A percentile compares a stretch with the other conserved stretches of the same genome.
phyloP scores from a whole-genome alignment of 1,140 invertebrate species.

The Ctenoplectra terminalis region DNA sequence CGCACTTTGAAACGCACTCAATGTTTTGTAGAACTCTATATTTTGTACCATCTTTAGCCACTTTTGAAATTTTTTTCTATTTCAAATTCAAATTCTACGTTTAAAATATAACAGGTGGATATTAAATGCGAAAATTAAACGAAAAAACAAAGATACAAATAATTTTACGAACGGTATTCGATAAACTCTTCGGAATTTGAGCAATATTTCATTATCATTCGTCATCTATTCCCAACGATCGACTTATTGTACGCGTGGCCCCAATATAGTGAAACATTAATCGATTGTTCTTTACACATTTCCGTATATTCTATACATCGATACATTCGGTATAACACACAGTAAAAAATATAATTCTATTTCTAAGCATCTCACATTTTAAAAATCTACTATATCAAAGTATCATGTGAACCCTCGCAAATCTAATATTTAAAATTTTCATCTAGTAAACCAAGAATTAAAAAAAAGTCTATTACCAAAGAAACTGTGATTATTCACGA shows the following conservation, averaged over 20 bases:
- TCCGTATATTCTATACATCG: no score
- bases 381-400: no score
- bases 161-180: conserved; percentile 27
- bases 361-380: no score
- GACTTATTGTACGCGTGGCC: neutral
- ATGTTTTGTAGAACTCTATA: neutral
- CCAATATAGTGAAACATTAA: neutral
- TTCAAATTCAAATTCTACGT: neutral
- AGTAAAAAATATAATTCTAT: no score
- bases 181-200: conserved; percentile 33
- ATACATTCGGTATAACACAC: no score
- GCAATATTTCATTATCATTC: conserved; percentile 6
- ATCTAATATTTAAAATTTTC: no score
- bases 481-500: neutral
- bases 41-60: neutral
- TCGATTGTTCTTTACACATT: conserved; percentile 4
- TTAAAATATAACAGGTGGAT: neutral
- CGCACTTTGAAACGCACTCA: conserved; percentile 44
- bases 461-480: no score
- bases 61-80: neutral
- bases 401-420: no score
- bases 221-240: neutral
- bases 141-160: neutral
- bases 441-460: no score
- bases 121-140: neutral